Evolutionary conservation across 2,113 vertebrate species (phyloP).

Genomic region (Sinocyclocheilus rhinocerous): DNA sequence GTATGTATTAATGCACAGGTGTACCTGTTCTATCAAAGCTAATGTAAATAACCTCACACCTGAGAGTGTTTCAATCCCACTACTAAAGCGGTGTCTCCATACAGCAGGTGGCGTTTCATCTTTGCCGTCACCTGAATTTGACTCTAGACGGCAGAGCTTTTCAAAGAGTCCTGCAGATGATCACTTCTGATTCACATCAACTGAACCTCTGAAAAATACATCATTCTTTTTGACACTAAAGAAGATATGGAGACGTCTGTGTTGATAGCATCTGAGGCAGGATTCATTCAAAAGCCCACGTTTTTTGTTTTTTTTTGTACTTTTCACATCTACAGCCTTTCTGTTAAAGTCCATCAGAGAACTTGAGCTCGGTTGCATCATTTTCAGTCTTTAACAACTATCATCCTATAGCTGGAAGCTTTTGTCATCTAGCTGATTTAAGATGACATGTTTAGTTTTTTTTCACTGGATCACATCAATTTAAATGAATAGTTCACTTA

Average conservation of each 20-base stretch:
- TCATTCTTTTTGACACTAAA: slow-evolving; percentile 39
- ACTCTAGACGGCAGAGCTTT: slow-evolving; percentile 25
- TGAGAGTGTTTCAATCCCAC: neutral
- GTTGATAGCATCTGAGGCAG: slow-evolving; percentile 23
- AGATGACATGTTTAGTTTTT: neutral
- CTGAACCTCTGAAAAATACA: slow-evolving; percentile 39
- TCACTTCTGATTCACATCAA: slow-evolving; percentile 39
- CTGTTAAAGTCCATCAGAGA: neutral
- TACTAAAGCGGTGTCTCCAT: neutral
- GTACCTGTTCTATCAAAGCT: neutral
- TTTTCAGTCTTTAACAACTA: neutral
- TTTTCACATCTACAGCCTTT: slow-evolving; percentile 11
- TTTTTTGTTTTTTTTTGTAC: neutral
- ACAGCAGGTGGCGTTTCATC: slow-evolving; percentile 16
- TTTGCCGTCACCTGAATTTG: slow-evolving; percentile 22
- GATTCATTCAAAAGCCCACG: slow-evolving; percentile 23
- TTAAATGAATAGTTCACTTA: neutral
- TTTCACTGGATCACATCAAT: neutral
- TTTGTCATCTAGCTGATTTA: neutral
- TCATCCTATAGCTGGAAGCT: neutral
- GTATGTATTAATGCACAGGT: neutral
- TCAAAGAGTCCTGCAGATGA: slow-evolving; percentile 34
- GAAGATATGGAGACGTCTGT: slow-evolving; percentile 27
- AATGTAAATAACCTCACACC: slow-evolving; percentile 32
- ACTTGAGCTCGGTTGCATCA: slow-evolving; percentile 3